Evolutionary conservation across 1,140 invertebrate species (phyloP).

Genomic region (Drosophila sucinea): DNA sequence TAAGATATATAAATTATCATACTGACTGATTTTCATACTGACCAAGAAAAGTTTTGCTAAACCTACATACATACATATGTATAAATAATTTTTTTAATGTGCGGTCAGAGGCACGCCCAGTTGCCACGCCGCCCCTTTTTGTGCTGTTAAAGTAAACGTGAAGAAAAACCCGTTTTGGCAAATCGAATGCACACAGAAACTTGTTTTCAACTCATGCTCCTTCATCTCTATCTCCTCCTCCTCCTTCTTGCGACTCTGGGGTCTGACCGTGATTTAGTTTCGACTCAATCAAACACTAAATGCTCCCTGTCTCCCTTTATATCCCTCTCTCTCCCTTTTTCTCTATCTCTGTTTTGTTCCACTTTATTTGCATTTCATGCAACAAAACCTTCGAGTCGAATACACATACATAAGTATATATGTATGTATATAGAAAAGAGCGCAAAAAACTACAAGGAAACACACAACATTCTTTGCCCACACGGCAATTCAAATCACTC

Average conservation of each 20-base stretch:
- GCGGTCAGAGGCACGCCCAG: slow-evolving; percentile 66
- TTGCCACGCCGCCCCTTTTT: slow-evolving; percentile 18
- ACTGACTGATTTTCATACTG: background rate
- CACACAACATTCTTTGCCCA: slow-evolving; percentile 1
- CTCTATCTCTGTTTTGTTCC: slow-evolving; percentile 46
- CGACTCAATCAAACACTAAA: slow-evolving; percentile 38
- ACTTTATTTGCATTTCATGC: slow-evolving; percentile 61
- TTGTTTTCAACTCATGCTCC: slow-evolving; percentile 33
- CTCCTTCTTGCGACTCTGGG: background rate
- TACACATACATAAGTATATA: slow-evolving; percentile 19
- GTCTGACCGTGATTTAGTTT: slow-evolving; percentile 72
- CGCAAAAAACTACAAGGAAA: too few species aligned
- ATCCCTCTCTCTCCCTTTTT: slow-evolving; percentile 26
- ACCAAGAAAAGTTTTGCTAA: background rate
- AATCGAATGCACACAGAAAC: slow-evolving; percentile 54
- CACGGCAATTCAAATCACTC: background rate
- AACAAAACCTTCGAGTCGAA: slow-evolving; percentile 8
- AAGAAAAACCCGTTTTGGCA: slow-evolving; percentile 64
- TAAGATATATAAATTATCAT: slow-evolving; percentile 2
- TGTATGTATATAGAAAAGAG: too few species aligned
- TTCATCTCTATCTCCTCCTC: slow-evolving; percentile 9
- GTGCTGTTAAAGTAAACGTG: slow-evolving; percentile 6
- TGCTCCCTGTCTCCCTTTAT: slow-evolving; percentile 44
- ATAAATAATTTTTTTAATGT: slow-evolving; percentile 51
- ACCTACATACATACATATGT: slow-evolving; percentile 16